These are phyloP conservation scores for Pocota personata DNA, from an alignment of 2,888 invertebrate genomes.

Conservation along the genomic window DNA sequence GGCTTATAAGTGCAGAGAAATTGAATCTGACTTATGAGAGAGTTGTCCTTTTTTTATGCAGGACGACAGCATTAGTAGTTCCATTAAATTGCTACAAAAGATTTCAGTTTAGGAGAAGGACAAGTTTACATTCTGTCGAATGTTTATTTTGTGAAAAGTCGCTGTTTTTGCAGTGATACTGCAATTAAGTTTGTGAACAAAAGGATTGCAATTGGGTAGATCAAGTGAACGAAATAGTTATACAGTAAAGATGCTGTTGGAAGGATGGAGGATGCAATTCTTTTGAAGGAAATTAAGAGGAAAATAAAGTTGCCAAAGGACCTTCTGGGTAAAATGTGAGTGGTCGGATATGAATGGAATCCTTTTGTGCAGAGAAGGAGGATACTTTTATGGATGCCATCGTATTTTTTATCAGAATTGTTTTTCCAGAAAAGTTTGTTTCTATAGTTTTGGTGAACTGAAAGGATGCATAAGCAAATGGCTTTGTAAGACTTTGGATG, in stretches of 20 bases:
- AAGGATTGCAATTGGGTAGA: conserved; percentile 32
- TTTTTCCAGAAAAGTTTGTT: neutral
- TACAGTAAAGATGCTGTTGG: neutral
- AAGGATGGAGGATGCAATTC: neutral
- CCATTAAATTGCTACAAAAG: conserved; percentile 42
- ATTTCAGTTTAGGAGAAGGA: conserved; percentile 18
- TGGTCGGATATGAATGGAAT: neutral
- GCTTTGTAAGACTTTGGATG: neutral
- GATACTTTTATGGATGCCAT: neutral
- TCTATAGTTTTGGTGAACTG: neutral
- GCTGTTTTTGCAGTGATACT: conserved; percentile 23
- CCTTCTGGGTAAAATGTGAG: neutral
- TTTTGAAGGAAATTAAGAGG: conserved; percentile 34
- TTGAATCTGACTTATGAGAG: conserved; percentile 55
- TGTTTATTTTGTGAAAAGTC: conserved; percentile 1
- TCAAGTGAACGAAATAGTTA: conserved; percentile 47
- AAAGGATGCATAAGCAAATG: neutral
- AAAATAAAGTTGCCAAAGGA: conserved; percentile 27
- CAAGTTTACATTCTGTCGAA: neutral
- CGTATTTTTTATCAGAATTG: conserved; percentile 6
- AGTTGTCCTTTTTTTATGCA: neutral
- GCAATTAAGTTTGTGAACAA: conserved; percentile 54
- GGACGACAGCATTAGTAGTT: conserved; percentile 21
- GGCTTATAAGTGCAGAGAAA: conserved; percentile 43
- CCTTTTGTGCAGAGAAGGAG: neutral